Evolutionary conservation across 2,888 invertebrate genomes (phyloP).

Genomic region (Brachypalpus laphriformis): DNA sequence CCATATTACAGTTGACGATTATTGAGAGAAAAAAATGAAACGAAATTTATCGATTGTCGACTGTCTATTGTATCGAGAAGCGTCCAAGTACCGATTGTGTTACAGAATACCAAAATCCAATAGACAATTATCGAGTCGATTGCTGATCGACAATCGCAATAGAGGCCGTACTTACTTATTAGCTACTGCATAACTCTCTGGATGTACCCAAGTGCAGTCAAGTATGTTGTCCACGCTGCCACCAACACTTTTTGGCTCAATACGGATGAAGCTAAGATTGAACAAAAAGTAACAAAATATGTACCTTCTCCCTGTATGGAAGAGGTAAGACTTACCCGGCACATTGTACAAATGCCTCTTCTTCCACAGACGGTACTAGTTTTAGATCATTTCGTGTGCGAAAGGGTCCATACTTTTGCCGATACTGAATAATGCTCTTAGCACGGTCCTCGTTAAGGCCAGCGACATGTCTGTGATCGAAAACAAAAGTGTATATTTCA

Average conservation of each 20-base stretch:
- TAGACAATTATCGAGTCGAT: no score
- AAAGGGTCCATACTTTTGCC: constrained; percentile 89
- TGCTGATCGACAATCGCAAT: no score
- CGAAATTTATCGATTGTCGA: no score
- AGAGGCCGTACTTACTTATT: constrained; percentile 85
- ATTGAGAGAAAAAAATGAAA: no score
- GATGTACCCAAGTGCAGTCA: constrained; percentile 95
- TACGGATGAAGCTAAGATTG: constrained; percentile 79
- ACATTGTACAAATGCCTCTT: constrained; percentile 93
- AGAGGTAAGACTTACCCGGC: constrained; percentile 95
- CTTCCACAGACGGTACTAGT: constrained; percentile 91
- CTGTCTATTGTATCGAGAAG: no score
- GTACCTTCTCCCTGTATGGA: no score
- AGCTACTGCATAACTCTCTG: constrained; percentile 92
- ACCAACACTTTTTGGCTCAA: constrained; percentile 82
- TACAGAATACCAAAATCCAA: not conserved
- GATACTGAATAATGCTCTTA: constrained; percentile 89
- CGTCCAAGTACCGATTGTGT: no score
- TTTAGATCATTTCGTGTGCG: constrained; percentile 88
- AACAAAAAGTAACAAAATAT: not conserved
- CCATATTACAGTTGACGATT: not conserved
- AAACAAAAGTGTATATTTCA: constrained; percentile 70
- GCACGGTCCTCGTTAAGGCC: constrained; percentile 91
- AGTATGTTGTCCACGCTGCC: constrained; percentile 82
- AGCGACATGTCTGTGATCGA: constrained; percentile 91